Conservation (phyloP, 2,113 vertebrate species). For the Stigmatopora argus region DNA sequence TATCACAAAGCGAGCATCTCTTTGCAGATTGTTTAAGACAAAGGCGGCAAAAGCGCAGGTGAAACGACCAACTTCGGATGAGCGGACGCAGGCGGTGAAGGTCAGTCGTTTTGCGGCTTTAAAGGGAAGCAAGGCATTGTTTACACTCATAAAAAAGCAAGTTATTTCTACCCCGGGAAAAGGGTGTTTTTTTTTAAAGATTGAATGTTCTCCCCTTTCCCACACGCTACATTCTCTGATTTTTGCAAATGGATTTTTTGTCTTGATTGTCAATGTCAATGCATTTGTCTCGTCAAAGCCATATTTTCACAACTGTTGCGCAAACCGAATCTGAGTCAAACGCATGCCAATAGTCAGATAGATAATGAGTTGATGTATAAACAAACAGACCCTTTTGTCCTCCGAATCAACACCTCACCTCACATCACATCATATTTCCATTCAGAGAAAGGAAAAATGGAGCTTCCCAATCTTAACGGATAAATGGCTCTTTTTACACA, state of each 20-base stretch:
- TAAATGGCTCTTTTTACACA: background rate
- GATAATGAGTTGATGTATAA: background rate
- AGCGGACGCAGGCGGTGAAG: constrained; percentile 8
- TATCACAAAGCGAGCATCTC: constrained; percentile 9
- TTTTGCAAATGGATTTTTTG: constrained; percentile 23
- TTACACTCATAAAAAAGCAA: constrained; percentile 42
- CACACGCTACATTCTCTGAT: constrained; percentile 42
- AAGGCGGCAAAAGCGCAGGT: background rate
- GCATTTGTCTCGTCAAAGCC: constrained; percentile 37
- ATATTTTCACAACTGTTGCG: constrained; percentile 39
- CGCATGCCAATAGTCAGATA: background rate
- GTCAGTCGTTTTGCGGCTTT: constrained; percentile 28
- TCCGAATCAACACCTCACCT: no score
- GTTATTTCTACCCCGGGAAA: constrained; percentile 21
- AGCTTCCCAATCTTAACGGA: no score
- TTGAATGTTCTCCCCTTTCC: constrained; percentile 23
- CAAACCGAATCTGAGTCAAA: background rate
- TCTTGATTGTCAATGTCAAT: constrained; percentile 3
- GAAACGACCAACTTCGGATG: background rate
- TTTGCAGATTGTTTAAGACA: constrained; percentile 6
- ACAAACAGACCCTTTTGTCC: no score
- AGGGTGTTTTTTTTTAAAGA: constrained; percentile 18
- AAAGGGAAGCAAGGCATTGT: constrained; percentile 62
- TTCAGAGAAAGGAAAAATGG: no score
- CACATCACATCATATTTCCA: no score